Base-by-base conservation (phyloP, 2,888 invertebrate genomes). In the Agriopis marginaria region DNA sequence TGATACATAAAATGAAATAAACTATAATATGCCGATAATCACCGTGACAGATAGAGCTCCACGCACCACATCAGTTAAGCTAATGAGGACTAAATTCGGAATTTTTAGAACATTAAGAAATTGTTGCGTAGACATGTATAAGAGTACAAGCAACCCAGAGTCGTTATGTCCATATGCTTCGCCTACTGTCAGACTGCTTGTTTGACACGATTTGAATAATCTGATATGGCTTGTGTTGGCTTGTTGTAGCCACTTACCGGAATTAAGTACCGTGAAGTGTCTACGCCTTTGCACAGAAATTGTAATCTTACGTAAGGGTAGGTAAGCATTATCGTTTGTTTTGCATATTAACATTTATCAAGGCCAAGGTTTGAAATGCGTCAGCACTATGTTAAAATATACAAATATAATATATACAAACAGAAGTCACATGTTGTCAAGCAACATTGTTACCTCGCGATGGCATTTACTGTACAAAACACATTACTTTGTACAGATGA, bases 141-240 rank as follows among this genome's bases (percentile, higher is more conserved):
- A 53, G 62, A 44, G 54, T 40, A 51, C 44, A 14, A 40, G 55
- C 54, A 7, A 9, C 71, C 45, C 8, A 66, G 66, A 75, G 75
- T 56, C 49, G 72, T 61, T 70, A 66, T 64, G 74, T 64, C 75
- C 75, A 75, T 74, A 75, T 53, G 47, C 44, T 63, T 72, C 75
- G 77, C 77, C 77, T 74, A 73, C 75, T 63, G 66, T 49, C 63
- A 59, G 54, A 59, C 62, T 10, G 50, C 58, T 66, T 60, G 66
- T 70, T 70, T 55, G 66, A 63, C 70, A 66, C 63, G 66, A 70
- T 70, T 63, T 63, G 66, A 63, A 66, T 70, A 70, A 66, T 70
- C 66, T 63, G 58, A 63, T 69, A 69, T 54, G 58, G 62, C 42
- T 23, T 47, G 12, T 56, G 56, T 56, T 10, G 42, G n/a, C 54